phyloP scores from a whole-genome alignment of 2,888 invertebrate species.

The Oxyteleia sp. region DNA sequence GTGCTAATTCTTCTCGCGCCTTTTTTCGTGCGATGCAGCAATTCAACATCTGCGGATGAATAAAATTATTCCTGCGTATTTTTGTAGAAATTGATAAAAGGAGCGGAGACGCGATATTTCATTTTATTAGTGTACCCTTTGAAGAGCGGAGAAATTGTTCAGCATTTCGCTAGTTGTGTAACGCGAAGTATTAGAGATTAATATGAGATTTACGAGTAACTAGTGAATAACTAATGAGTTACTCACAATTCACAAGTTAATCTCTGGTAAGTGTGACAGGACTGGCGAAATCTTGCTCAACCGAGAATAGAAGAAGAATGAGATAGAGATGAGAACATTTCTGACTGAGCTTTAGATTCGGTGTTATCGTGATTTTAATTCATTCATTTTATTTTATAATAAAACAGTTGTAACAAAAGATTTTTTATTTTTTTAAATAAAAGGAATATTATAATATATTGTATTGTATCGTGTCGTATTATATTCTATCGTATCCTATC shows the following conservation, averaged over 20 bases:
- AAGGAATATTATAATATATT: too few species aligned
- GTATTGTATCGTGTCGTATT: too few species aligned
- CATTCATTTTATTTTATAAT: too few species aligned
- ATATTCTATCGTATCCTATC: too few species aligned
- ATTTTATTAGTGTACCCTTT: not conserved
- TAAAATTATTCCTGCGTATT: not conserved
- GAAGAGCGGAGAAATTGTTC: slow-evolving; percentile 46
- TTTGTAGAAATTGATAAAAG: slow-evolving; percentile 13
- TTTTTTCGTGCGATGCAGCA: slow-evolving; percentile 91
- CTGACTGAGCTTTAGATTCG: too few species aligned
- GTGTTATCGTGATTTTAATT: too few species aligned
- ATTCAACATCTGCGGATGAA: slow-evolving; percentile 90
- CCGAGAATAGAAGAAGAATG: too few species aligned
- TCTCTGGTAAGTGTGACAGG: slow-evolving; percentile 55
- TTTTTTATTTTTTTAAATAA: too few species aligned
- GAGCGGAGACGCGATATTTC: slow-evolving; percentile 2
- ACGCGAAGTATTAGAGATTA: slow-evolving; percentile 47
- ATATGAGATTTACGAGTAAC: slow-evolving; percentile 42
- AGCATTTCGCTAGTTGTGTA: slow-evolving; percentile 31
- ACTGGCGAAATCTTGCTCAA: slow-evolving; percentile 65
- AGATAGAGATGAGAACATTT: too few species aligned
- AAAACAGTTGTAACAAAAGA: too few species aligned
- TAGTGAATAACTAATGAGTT: slow-evolving; percentile 56
- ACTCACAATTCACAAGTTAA: slow-evolving; percentile 28
- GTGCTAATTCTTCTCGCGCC: slow-evolving; percentile 88